Percentiles rank a stretch among this genome's conserved stretches.
These are phyloP conservation scores for Labrus mixtus DNA, from an alignment of 2,113 vertebrate genomes.

Conservation along the genomic window DNA sequence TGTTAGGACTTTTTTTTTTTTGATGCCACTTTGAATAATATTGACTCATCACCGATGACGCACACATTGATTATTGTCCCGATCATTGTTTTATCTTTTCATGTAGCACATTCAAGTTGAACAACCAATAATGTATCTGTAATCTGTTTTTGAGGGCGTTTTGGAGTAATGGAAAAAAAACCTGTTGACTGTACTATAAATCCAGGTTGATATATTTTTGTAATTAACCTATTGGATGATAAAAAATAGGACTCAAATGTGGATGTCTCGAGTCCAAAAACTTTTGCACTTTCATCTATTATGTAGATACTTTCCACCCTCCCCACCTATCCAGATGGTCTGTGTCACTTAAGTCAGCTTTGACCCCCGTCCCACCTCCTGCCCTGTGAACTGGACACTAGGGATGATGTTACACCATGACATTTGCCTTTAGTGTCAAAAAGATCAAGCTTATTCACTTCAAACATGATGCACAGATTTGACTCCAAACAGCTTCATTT, in stretches of 20 bases:
- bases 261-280: not conserved
- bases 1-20: not conserved
- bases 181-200: too few species aligned
- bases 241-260: too few species aligned
- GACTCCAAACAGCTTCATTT: not conserved
- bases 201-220: too few species aligned
- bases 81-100: not conserved
- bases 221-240: too few species aligned
- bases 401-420: not conserved
- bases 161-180: too few species aligned
- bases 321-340: not conserved
- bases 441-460: not conserved
- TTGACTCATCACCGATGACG: not conserved
- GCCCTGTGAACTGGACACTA: not conserved
- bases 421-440: not conserved
- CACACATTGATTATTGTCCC: not conserved
- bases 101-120: not conserved
- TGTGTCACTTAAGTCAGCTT: not conserved
- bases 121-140: too few species aligned
- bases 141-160: too few species aligned
- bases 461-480: not conserved
- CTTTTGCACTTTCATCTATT: not conserved
- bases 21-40: not conserved
- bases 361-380: not conserved
- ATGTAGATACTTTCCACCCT: not conserved